phyloP scores from a whole-genome alignment of 37 sponge, comb jelly and placozoan species.

The Cliona cf. orientalis region DNA sequence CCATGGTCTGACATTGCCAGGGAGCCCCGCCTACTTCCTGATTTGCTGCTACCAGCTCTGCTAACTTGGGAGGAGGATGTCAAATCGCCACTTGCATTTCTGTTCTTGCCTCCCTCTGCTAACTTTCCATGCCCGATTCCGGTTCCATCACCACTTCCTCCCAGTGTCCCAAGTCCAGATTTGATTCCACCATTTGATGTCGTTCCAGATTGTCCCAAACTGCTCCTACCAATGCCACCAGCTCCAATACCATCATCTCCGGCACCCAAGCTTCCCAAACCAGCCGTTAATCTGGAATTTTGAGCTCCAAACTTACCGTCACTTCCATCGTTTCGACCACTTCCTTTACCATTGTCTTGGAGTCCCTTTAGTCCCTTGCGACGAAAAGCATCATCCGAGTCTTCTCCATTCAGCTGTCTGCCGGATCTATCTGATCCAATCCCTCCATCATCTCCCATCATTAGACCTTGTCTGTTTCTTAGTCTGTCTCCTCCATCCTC shows the following conservation, averaged over 20 bases:
- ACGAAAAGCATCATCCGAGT: too few relatives aligned
- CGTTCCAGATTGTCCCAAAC: not conserved
- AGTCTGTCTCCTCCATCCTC: not conserved
- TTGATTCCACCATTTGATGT: not conserved
- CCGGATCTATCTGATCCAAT: not conserved
- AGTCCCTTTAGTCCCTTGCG: too few relatives aligned
- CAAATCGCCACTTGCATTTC: not conserved
- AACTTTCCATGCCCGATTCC: not conserved
- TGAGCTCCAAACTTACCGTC: not conserved
- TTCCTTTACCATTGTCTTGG: conserved; percentile 14
- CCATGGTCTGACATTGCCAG: conserved; percentile 20
- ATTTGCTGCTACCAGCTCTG: not conserved
- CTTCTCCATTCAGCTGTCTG: not conserved
- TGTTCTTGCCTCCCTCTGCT: not conserved
- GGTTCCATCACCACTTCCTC: not conserved
- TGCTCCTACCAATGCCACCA: not conserved
- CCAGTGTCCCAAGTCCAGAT: not conserved
- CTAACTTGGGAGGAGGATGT: conserved; percentile 2
- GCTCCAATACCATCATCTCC: not conserved
- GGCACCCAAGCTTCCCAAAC: not conserved
- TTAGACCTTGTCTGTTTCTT: not conserved
- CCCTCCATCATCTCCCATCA: not conserved
- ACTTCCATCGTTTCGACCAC: not conserved
- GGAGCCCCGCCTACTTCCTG: not conserved
- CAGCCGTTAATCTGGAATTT: not conserved